These are phyloP conservation scores for Chrysemys picta DNA, from an alignment of 2,113 vertebrate genomes.

Conservation along the genomic window DNA sequence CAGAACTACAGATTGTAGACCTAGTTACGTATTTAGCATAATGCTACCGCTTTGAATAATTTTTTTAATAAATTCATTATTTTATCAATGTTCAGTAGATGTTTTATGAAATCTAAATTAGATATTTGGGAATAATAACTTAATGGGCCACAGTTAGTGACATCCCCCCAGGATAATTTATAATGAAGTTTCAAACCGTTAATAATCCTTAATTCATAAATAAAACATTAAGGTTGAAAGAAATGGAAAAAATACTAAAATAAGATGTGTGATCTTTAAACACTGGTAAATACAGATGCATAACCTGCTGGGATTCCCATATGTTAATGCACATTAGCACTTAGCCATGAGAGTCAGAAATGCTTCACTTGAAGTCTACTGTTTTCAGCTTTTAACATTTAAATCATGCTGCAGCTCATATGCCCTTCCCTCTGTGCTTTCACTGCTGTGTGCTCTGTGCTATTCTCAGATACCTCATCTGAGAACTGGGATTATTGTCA, in stretches of 20 bases:
- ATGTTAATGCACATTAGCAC: neutral
- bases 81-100: constrained; percentile 67
- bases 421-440: neutral
- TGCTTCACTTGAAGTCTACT: rapidly evolving
- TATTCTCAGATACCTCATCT: constrained; percentile 15
- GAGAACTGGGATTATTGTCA: constrained; percentile 38
- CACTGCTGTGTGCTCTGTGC: neutral
- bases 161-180: constrained; percentile 42
- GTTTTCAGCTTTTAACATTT: neutral
- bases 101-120: constrained; percentile 69
- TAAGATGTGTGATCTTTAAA: constrained; percentile 27
- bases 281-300: neutral
- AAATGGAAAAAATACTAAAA: constrained; percentile 33
- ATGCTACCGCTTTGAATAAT: neutral
- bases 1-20: neutral
- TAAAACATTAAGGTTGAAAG: constrained; percentile 48
- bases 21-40: neutral
- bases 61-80: constrained; percentile 55
- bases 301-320: neutral
- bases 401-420: neutral
- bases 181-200: constrained; percentile 65
- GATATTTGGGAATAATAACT: constrained; percentile 69
- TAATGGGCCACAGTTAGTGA: constrained; percentile 42
- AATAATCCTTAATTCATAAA: constrained; percentile 61
- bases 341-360: neutral